A percentile compares a stretch with the other conserved stretches of the same genome.
Conservation (phyloP, 2,113 vertebrate species). For the rabbit (Oryctolagus cuniculus) region mOryCun1.1 NC_091448.1:7200501-7201000, state of each 20-base stretch:
- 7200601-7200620: slow-evolving; percentile 88
- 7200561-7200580: slow-evolving; percentile 80
- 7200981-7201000: fast-evolving
- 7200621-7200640: slow-evolving; percentile 90
- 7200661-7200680: slow-evolving; percentile 86
- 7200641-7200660: slow-evolving; percentile 90
- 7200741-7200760: slow-evolving; percentile 57
- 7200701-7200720: slow-evolving; percentile 81
- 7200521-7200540: neutral
- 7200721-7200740: slow-evolving; percentile 74
- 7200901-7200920: fast-evolving
- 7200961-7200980: neutral
- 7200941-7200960: neutral
- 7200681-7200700: slow-evolving; percentile 88
- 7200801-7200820: neutral
- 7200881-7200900: neutral
- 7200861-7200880: neutral
- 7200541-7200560: slow-evolving; percentile 43
- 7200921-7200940: neutral
- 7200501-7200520: neutral
- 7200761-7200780: slow-evolving; percentile 67
- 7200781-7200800: neutral
- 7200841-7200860: neutral
- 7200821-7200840: neutral
- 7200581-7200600: slow-evolving; percentile 90